These are phyloP conservation scores for Capitella teleta DNA, from an alignment of 1,140 invertebrate species.

Conservation along the genomic window DNA sequence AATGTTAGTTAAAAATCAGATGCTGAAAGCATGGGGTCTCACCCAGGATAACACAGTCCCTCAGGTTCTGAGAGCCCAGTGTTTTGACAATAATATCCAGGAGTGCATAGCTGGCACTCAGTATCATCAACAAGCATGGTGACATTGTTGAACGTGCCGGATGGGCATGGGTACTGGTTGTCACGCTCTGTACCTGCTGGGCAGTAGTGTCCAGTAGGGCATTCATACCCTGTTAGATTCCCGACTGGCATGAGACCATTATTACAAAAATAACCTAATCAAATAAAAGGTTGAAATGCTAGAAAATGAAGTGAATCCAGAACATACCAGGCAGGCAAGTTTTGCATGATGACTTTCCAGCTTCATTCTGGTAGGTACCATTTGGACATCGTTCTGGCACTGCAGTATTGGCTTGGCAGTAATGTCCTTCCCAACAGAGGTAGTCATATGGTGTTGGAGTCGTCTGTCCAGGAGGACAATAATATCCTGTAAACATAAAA, in stretches of 20 bases:
- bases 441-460: slow-evolving; percentile 27
- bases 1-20: not conserved
- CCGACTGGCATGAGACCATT: slow-evolving; percentile 23
- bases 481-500: slow-evolving; percentile 22
- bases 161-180: slow-evolving; percentile 26
- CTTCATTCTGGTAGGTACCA: slow-evolving; percentile 29
- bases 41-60: slow-evolving; percentile 30
- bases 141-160: slow-evolving; percentile 26
- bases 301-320: not conserved
- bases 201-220: slow-evolving; percentile 31
- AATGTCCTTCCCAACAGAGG: slow-evolving; percentile 26
- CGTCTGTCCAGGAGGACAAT: slow-evolving; percentile 34
- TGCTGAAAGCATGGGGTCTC: slow-evolving; percentile 10
- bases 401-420: slow-evolving; percentile 23
- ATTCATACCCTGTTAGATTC: slow-evolving; percentile 21
- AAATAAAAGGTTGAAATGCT: not conserved
- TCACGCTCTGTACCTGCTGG: slow-evolving; percentile 23
- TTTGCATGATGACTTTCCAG: slow-evolving; percentile 20
- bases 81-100: slow-evolving; percentile 30
- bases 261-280: slow-evolving; percentile 32
- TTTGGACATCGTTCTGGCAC: slow-evolving; percentile 21
- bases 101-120: slow-evolving; percentile 28
- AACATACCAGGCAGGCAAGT: slow-evolving; percentile 29
- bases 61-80: slow-evolving; percentile 26
- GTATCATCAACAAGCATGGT: slow-evolving; percentile 17